Conservation (phyloP, 2,797 vertebrate genomes). For the Pipistrellus kuhlii region DNA sequence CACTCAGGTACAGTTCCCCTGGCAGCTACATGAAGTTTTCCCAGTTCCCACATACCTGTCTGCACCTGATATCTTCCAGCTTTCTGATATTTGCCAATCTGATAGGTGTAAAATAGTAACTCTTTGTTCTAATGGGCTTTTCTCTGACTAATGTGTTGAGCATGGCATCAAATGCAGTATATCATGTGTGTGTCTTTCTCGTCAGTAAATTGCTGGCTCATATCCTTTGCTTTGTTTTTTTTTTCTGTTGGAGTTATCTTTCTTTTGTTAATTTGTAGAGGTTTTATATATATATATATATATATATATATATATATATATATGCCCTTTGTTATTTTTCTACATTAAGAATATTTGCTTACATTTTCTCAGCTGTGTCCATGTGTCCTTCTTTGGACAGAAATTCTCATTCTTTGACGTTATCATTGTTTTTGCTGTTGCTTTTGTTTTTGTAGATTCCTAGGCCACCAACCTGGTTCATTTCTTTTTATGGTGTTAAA, state of each 20-base stretch:
- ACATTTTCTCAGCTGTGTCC: background rate
- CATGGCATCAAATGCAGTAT: background rate
- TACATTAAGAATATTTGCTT: background rate
- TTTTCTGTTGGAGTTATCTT: background rate
- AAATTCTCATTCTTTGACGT: constrained; percentile 6
- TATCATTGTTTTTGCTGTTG: background rate
- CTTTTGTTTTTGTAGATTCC: background rate
- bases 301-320: too few species aligned
- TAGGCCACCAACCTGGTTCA: background rate
- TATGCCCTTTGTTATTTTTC: background rate
- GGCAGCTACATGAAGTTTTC: background rate
- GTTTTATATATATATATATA: background rate
- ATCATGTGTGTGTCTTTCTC: background rate
- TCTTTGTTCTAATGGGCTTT: background rate
- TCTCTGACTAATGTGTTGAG: background rate
- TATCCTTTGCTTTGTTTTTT: background rate
- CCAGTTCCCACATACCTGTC: background rate
- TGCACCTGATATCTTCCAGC: background rate
- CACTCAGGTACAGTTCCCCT: background rate
- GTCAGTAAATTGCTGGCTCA: background rate
- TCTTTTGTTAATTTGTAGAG: background rate
- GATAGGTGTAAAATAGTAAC: background rate
- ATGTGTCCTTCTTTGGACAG: background rate
- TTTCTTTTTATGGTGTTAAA: background rate
- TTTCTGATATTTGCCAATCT: background rate